Evolutionary conservation across 2,113 vertebrate species (phyloP).

Genomic region (Dryoscopus gambensis): DNA sequence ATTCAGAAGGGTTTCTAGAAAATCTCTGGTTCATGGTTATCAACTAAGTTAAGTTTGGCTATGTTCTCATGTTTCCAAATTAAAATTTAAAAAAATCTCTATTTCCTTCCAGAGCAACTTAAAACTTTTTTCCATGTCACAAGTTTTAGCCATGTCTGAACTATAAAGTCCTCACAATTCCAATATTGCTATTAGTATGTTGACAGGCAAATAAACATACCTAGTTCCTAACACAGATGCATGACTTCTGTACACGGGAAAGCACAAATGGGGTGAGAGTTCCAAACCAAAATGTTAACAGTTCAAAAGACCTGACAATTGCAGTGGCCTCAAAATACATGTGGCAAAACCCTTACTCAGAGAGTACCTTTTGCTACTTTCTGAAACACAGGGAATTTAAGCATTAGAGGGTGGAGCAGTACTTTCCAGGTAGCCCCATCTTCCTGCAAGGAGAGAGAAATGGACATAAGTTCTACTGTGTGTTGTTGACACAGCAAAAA

Average conservation of each 20-base stretch:
- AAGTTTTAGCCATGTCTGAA: neutral
- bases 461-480: neutral
- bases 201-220: neutral
- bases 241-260: neutral
- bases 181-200: neutral
- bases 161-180: neutral
- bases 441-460: neutral
- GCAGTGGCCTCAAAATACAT: neutral
- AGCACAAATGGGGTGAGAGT: neutral
- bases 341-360: neutral
- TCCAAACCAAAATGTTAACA: neutral
- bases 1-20: neutral
- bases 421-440: neutral
- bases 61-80: neutral
- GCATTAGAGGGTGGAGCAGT: neutral
- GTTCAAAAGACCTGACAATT: neutral
- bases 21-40: neutral
- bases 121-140: neutral
- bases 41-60: neutral
- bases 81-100: neutral
- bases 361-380: neutral
- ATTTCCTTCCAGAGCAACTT: neutral
- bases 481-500: neutral
- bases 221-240: neutral
- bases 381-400: neutral